Conservation (phyloP, 2,113 vertebrate genomes). For the Spilogale gracilis region DNA sequence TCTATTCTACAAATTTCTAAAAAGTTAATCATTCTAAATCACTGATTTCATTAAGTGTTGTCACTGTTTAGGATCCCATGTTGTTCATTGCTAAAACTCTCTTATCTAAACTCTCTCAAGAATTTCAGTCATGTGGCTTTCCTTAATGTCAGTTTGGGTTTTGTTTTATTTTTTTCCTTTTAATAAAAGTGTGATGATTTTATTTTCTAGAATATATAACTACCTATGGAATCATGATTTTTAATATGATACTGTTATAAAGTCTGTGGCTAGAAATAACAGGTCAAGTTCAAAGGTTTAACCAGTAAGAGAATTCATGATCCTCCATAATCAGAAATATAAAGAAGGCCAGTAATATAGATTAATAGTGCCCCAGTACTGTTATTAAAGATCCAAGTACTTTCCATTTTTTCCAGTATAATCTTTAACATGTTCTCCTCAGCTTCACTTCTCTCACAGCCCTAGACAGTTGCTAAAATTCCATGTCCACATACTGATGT, state of each 20-base stretch:
- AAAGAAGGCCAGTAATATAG: background rate
- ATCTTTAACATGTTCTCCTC: background rate
- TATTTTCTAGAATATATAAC: background rate
- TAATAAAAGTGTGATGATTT: background rate
- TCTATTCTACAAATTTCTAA: too few relatives aligned
- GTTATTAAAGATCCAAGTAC: background rate
- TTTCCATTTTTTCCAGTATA: background rate
- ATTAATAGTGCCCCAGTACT: background rate
- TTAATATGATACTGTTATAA: background rate
- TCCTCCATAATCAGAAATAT: background rate
- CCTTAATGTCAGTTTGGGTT: background rate
- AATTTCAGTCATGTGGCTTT: background rate
- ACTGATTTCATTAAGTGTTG: too few relatives aligned
- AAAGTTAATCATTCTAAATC: too few relatives aligned
- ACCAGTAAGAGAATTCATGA: background rate
- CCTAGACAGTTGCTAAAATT: background rate
- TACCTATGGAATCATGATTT: background rate
- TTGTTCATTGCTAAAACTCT: background rate
- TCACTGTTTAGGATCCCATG: background rate
- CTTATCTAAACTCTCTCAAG: background rate
- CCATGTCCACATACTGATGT: too few relatives aligned
- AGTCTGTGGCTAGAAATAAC: background rate
- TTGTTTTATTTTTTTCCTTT: too few relatives aligned
- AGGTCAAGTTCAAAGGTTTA: background rate
- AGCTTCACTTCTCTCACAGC: background rate